These are phyloP conservation scores for Pollimyrus isidori DNA, from an alignment of 2,113 vertebrate genomes.

Conservation along the genomic window DNA sequence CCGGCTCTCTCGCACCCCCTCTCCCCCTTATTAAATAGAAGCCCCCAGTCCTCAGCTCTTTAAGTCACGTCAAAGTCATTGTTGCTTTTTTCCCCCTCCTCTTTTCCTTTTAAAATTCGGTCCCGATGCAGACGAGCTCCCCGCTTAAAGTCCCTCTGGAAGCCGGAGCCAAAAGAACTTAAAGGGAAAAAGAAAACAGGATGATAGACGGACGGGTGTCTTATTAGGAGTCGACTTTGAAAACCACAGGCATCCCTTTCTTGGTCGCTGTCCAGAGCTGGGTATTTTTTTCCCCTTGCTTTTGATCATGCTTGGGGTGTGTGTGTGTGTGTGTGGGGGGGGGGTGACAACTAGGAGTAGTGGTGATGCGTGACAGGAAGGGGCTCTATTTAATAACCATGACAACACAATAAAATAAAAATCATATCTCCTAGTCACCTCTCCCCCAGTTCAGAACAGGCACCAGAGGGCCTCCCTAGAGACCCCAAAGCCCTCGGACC, in stretches of 20 bases:
- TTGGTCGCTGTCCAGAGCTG: background rate
- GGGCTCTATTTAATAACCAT: constrained; percentile 58
- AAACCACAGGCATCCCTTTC: background rate
- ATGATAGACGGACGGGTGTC: constrained; percentile 15
- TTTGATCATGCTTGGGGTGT: background rate
- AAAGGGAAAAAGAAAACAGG: background rate
- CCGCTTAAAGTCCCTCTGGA: background rate
- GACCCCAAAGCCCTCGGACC: constrained; percentile 50
- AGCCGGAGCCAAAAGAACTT: background rate
- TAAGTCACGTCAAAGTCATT: background rate
- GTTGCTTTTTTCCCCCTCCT: background rate
- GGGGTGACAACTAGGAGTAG: constrained; percentile 26
- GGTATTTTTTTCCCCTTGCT: background rate
- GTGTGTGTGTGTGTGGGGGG: too few relatives aligned
- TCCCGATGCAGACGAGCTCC: background rate
- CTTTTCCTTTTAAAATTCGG: background rate
- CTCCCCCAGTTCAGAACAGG: constrained; percentile 54
- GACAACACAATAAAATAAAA: constrained; percentile 57
- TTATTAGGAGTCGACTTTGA: constrained; percentile 8
- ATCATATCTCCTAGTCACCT: constrained; percentile 55
- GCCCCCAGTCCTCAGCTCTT: background rate
- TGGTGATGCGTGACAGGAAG: constrained; percentile 27
- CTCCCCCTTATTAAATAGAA: background rate
- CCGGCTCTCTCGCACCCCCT: background rate
- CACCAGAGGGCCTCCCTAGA: constrained; percentile 61